Percentiles rank a stretch among this genome's conserved stretches.
Conservation (phyloP, 2,797 vertebrate species). For the Myripristis jacobus region DNA sequence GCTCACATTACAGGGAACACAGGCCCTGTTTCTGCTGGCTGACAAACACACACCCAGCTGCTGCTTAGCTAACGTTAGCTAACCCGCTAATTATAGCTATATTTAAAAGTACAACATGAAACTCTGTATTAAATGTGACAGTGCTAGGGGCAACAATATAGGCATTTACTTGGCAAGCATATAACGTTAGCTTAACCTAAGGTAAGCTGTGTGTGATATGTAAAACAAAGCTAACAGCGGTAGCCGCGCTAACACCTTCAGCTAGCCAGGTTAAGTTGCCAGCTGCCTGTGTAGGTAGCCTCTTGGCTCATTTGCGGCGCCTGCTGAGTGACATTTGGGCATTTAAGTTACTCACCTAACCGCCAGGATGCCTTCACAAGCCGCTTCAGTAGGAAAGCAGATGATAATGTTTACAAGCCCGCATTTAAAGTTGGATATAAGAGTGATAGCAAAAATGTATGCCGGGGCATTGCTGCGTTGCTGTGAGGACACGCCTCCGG, state of each 20-base stretch:
- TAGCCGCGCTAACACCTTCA: neutral
- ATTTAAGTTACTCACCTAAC: conserved; percentile 52
- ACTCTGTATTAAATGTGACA: rapidly evolving
- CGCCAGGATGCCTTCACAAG: neutral
- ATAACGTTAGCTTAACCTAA: no score
- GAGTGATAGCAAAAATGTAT: conserved; percentile 4
- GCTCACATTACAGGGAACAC: neutral
- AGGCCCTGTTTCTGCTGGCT: conserved; percentile 9
- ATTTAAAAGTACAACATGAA: neutral
- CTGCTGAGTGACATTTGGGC: neutral
- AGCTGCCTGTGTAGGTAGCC: conserved; percentile 35
- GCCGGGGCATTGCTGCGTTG: neutral
- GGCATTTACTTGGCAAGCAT: no score
- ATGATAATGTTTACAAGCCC: neutral
- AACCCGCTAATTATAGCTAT: neutral
- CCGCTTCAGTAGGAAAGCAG: conserved; percentile 25
- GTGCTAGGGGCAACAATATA: neutral
- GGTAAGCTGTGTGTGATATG: neutral
- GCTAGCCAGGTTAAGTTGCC: conserved; percentile 4
- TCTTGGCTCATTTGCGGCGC: conserved; percentile 9
- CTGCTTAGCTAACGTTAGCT: conserved; percentile 42
- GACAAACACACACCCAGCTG: conserved; percentile 19
- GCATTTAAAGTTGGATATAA: conserved; percentile 35
- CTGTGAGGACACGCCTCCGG: neutral
- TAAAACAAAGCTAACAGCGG: neutral